Percentiles rank a stretch among this genome's conserved stretches.
Evolutionary conservation across 2,113 vertebrate genomes (phyloP).

Genomic region (Octodon degus): DNA sequence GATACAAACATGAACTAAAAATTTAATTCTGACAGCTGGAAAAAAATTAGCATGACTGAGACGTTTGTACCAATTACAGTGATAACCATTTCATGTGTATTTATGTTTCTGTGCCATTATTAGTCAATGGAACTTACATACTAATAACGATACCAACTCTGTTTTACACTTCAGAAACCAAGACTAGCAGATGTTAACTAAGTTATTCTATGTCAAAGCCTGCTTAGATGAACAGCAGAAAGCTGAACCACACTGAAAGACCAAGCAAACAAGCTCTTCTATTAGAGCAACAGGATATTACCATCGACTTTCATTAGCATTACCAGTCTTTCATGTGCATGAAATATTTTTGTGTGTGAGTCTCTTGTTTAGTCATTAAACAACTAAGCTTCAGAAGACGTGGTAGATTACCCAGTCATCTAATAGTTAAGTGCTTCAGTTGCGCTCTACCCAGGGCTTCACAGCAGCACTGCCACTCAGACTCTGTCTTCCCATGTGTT

Average conservation of each 20-base stretch:
- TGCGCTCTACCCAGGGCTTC: background rate
- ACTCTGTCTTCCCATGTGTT: background rate
- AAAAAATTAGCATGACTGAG: background rate
- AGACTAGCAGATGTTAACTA: background rate
- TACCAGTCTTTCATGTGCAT: background rate
- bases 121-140: background rate
- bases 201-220: background rate
- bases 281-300: background rate
- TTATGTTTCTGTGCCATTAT: background rate
- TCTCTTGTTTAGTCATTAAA: background rate
- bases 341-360: background rate
- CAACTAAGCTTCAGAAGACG: background rate
- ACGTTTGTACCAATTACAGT: accelerated
- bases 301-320: background rate
- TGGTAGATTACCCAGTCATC: background rate
- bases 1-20: too few relatives aligned
- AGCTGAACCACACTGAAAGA: background rate
- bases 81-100: background rate
- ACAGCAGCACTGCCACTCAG: background rate
- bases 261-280: background rate
- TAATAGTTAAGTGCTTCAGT: background rate
- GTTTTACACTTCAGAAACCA: background rate
- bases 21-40: too few relatives aligned
- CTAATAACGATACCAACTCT: background rate
- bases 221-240: background rate